These are phyloP conservation scores for Scaptomyza pallida DNA, from an alignment of 1,140 invertebrate genomes.

Conservation along the genomic window DNA sequence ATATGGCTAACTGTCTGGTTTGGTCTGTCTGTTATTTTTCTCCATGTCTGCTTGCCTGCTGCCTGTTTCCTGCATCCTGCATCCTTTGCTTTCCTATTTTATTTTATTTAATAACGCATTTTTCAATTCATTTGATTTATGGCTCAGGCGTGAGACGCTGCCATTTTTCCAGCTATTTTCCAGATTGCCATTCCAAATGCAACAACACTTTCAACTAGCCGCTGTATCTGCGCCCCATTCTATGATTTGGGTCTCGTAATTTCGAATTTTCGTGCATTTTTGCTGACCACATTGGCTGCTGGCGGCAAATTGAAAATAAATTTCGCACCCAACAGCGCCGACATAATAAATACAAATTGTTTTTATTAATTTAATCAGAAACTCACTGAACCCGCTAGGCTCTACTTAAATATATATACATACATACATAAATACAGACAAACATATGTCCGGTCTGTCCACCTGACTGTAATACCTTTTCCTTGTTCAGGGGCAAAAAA, in stretches of 20 bases:
- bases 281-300: conserved; percentile 41
- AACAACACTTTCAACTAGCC: conserved; percentile 9
- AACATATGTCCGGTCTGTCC: conserved; percentile 47
- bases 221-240: not conserved
- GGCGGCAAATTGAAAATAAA: conserved; percentile 65
- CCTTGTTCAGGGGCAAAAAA: conserved; percentile 4
- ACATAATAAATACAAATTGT: conserved; percentile 66
- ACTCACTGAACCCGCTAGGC: conserved; percentile 64
- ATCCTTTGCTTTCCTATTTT: conserved; percentile 18
- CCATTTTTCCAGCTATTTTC: conserved; percentile 33
- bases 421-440: too few relatives aligned
- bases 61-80: conserved; percentile 46
- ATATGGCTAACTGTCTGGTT: conserved; percentile 32
- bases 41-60: conserved; percentile 1
- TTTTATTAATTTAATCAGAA: conserved; percentile 72
- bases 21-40: too few relatives aligned
- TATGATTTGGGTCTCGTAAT: not conserved
- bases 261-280: conserved; percentile 18
- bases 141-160: conserved; percentile 55
- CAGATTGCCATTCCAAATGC: conserved; percentile 7
- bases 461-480: conserved; percentile 42
- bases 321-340: conserved; percentile 37
- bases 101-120: conserved; percentile 80
- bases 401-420: not conserved
- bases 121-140: conserved; percentile 79